A percentile compares a stretch with the other conserved stretches of the same genome.
Evolutionary conservation across 2,797 vertebrate genomes (phyloP).

Genomic region (Tamandua tetradactyla): DNA sequence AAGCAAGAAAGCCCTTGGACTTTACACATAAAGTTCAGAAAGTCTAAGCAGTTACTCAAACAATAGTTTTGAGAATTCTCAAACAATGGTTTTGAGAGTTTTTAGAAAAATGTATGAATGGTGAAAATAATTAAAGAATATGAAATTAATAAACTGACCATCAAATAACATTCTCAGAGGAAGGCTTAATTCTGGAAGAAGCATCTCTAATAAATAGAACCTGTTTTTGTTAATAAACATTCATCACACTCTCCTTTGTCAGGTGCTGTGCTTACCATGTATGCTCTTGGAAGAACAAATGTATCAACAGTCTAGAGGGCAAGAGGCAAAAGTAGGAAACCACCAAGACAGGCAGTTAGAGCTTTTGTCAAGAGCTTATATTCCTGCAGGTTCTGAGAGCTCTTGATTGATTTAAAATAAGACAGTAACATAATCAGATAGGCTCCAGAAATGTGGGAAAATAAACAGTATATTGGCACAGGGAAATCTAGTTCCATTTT

Average conservation of each 20-base stretch:
- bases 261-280: neutral
- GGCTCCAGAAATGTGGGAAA: neutral
- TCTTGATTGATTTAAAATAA: neutral
- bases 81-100: neutral
- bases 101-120: neutral
- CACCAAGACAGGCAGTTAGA: neutral
- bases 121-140: neutral
- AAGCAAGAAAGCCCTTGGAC: neutral
- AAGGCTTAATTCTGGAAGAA: neutral
- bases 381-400: neutral
- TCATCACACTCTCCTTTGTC: neutral
- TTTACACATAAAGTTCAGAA: neutral
- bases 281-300: neutral
- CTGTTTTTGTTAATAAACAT: neutral
- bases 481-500: neutral
- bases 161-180: neutral
- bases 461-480: neutral
- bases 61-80: neutral
- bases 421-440: neutral
- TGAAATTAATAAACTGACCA: neutral
- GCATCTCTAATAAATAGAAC: no score
- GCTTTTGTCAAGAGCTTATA: neutral
- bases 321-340: neutral
- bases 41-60: neutral
- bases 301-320: neutral